phyloP scores from a whole-genome alignment of 2,888 invertebrate genomes.

The Drosophila limbata region DNA sequence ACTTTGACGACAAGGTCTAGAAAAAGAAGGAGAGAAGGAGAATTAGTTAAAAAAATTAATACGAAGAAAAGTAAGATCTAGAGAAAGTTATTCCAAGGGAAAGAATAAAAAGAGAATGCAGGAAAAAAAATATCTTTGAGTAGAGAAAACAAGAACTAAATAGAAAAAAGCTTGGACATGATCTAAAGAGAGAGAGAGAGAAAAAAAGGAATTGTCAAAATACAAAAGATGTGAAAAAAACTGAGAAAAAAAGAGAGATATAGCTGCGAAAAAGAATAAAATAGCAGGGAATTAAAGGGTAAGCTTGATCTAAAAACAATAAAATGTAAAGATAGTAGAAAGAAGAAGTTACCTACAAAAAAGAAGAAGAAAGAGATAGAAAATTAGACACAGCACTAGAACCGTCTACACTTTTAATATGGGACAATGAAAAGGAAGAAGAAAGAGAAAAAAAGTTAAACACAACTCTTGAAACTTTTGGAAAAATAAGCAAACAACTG shows the following conservation, averaged over 20 bases:
- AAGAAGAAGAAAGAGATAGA: neutral
- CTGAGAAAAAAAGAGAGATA: neutral
- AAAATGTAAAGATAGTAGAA: neutral
- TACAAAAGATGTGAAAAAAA: neutral
- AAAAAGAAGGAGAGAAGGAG: constrained; percentile 4
- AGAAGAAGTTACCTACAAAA: neutral
- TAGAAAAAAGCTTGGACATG: neutral
- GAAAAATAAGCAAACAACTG: constrained; percentile 10
- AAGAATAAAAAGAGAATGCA: too few species aligned
- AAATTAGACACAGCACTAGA: neutral
- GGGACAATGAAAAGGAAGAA: neutral
- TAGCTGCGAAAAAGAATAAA: neutral
- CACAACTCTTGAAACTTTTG: constrained; percentile 8
- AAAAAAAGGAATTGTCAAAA: neutral
- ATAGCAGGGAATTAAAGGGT: neutral
- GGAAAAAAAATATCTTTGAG: neutral
- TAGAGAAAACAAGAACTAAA: neutral
- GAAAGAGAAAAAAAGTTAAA: neutral
- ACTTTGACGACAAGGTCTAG: constrained; percentile 83
- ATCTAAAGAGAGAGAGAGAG: neutral
- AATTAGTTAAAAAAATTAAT: neutral
- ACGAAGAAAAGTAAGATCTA: neutral
- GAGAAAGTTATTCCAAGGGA: neutral
- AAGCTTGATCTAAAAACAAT: neutral
- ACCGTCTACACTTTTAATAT: neutral